phyloP scores from a whole-genome alignment of 1,140 invertebrate species.

The Cydia amplana region DNA sequence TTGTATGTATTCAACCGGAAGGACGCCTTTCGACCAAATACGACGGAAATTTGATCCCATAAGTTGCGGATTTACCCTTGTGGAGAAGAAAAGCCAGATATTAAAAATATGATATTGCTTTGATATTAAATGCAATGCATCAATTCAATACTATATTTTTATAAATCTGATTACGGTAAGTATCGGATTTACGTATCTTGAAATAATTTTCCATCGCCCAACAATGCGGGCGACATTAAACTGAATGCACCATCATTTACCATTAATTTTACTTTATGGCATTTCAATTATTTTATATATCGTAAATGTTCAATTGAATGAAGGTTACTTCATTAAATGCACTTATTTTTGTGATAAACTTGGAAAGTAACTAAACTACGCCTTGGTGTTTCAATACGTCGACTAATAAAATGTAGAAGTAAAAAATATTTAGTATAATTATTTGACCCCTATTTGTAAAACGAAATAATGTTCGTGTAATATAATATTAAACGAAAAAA shows the following conservation, averaged over 20 bases:
- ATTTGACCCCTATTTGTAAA: neutral
- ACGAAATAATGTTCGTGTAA: neutral
- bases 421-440: neutral
- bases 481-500: neutral
- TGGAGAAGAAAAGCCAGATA: too few relatives aligned
- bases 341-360: conserved; percentile 5
- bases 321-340: conserved; percentile 22
- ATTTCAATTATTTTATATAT: conserved; percentile 58
- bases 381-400: neutral
- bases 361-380: neutral
- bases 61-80: too few relatives aligned
- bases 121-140: neutral
- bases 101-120: too few relatives aligned
- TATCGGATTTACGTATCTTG: conserved; percentile 10
- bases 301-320: conserved; percentile 42
- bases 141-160: neutral
- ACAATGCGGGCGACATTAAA: conserved; percentile 63
- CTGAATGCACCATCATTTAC: conserved; percentile 49
- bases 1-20: too few relatives aligned
- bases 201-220: conserved; percentile 31
- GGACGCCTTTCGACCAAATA: too few relatives aligned
- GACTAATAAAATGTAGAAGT: neutral
- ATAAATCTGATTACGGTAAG: neutral
- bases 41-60: too few relatives aligned
- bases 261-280: conserved; percentile 57